Base-by-base conservation (phyloP, 1,140 invertebrate species). In the Melipona quadrifasciata region DNA sequence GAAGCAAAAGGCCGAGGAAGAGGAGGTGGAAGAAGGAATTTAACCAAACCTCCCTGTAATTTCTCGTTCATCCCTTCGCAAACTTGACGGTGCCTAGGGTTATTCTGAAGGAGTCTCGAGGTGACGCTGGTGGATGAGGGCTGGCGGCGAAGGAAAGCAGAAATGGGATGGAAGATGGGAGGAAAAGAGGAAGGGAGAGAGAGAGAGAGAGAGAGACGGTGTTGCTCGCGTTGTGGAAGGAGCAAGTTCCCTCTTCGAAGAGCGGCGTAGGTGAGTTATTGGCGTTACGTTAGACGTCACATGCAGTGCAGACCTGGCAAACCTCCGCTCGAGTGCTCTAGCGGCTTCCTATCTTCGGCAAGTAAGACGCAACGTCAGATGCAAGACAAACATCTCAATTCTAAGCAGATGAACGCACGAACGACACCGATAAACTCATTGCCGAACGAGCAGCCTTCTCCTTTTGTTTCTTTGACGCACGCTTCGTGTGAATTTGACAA, bases 221-320 rank as follows among this genome's bases (percentile, higher is more conserved):
- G 31, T 77, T 57, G 58, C 21, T 87, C 39, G 39, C 39, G 68
- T 55, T 78, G n/a, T n/a, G 68, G 77, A 86, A 85, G 90, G 85
- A 86, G 85, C 76, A 80, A 86, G 85, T 91, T 90, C 83, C 77
- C 75, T 84, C 81, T 84, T 76, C 78, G 70, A 80, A 47, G 85
- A 73, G 73, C 82, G 76, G 83, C 65, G 71, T 85, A 87, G 87
- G 84, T 91, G 90, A 91, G 86, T 91, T 91, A 91, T 91, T 90
- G 90, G 90, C 86, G 88, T 89, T 90, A 86, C 90, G 87, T 91
- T 91, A 90, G 71, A 91, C 89, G 90, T 91, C 90, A 90, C 85
- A 86, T 86, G 90, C 90, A 91, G 88, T 83, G 70, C 68, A 83
- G 82, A 81, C 58, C 85, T 58, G 86, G 89, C 80, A 86, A 88